Conservation (phyloP, 2,888 invertebrate species). For the Athalia rosae region DNA sequence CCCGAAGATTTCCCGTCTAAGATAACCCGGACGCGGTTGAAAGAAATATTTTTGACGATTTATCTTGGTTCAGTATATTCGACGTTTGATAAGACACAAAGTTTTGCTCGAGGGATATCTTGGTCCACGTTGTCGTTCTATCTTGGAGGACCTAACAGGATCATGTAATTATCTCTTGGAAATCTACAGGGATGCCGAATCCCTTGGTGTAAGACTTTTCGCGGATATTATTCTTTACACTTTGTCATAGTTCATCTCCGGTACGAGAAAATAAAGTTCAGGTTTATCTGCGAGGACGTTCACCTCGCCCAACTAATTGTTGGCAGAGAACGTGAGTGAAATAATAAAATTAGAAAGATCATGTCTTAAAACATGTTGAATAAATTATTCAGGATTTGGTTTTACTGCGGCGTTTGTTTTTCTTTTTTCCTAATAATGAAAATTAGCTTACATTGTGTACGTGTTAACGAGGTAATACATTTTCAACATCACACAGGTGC, state of each 20-base stretch:
- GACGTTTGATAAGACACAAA: conserved; percentile 28
- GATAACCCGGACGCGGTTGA: background rate
- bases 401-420: too few species aligned
- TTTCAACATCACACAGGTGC: too few species aligned
- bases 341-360: too few species aligned
- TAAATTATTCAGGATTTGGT: too few species aligned
- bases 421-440: too few species aligned
- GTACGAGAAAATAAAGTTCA: background rate
- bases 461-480: too few species aligned
- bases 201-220: conserved; percentile 25
- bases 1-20: background rate
- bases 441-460: too few species aligned
- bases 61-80: conserved; percentile 6
- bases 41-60: conserved; percentile 24
- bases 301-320: too few species aligned
- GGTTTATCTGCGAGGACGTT: background rate
- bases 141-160: conserved; percentile 3
- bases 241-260: background rate
- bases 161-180: conserved; percentile 24
- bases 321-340: too few species aligned
- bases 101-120: conserved; percentile 12
- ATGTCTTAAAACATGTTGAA: too few species aligned
- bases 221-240: conserved; percentile 21
- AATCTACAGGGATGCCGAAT: conserved; percentile 18
- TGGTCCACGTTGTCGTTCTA: background rate